Conservation (phyloP, 2,888 invertebrate species). For the Oegoconia quadripuncta region DNA sequence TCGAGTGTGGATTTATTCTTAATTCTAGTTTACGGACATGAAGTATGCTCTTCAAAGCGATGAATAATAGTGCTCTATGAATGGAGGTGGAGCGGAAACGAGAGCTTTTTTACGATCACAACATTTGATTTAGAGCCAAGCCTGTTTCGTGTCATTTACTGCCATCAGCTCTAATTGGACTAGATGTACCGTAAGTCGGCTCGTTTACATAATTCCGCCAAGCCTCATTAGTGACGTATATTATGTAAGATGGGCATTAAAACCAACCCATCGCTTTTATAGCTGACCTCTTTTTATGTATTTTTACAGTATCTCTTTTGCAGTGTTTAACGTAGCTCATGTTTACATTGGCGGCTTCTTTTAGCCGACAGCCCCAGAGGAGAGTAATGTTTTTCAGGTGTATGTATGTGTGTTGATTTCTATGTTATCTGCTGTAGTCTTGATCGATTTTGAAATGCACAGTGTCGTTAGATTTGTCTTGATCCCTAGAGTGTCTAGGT, state of each 20-base stretch:
- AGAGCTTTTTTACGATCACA: conserved; percentile 10
- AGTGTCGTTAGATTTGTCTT: too few relatives aligned
- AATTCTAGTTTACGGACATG: neutral
- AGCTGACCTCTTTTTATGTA: conserved; percentile 2
- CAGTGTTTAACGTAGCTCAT: neutral
- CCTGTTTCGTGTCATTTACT: conserved; percentile 22
- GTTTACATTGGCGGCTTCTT: too few relatives aligned
- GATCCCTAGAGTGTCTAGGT: too few relatives aligned
- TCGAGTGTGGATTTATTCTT: too few relatives aligned
- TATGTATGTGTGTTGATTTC: too few relatives aligned
- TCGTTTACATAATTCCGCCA: conserved; percentile 17
- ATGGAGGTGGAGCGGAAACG: conserved; percentile 16
- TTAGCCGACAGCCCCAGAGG: too few relatives aligned
- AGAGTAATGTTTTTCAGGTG: too few relatives aligned
- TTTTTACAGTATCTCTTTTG: neutral
- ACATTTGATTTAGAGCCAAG: conserved; percentile 21
- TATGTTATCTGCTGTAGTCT: too few relatives aligned
- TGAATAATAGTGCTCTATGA: conserved; percentile 15
- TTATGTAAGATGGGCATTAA: conserved; percentile 9
- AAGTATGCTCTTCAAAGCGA: conserved; percentile 4
- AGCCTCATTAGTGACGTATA: conserved; percentile 11
- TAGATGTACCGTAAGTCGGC: conserved; percentile 16
- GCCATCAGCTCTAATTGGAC: conserved; percentile 20
- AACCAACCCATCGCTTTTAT: conserved; percentile 4
- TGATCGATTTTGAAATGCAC: too few relatives aligned